Base-by-base conservation (phyloP, 2,888 invertebrate species). In the Phyllotreta cruciferae region DNA sequence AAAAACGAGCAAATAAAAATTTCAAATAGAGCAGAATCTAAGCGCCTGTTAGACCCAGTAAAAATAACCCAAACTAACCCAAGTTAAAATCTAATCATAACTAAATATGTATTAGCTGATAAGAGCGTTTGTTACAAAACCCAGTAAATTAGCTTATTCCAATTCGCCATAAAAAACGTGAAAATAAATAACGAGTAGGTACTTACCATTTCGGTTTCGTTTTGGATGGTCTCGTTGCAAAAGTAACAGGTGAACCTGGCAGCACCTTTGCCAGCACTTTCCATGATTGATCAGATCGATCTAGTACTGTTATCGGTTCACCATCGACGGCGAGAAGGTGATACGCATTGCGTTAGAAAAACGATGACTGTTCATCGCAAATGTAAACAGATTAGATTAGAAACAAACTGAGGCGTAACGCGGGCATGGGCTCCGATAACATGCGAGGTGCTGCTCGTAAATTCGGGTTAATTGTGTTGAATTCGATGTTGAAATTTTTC, bases 191-290 rank as follows among this genome's bases (percentile, higher is more conserved):
- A n/a, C 24, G 1, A 24, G 2, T 37, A 37, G 9, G 6, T 37
- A 73, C 75, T 76, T 78, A 89, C 89, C 84, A 87, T 85, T 71
- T 88, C 81, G 1, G 86, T 85, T 66, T 88, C 87, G 78, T 87
- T 84, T 70, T 88, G 86, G 63, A 89, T 86, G 75, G 85, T 77
- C 65, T 88, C 87, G 73, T 86, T 87, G 79, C 89, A 89, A 79
- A 88, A 89, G 74, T 89, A 87, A 71, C 89, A 89, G 1, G 85
- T 83, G 38, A 86, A 79, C 55, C 67, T 65, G 35, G 56, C 35
- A 11, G 54, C 24, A 10, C 55, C 49, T 49, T 50, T 63, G 5
- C 56, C 60, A 50, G 41, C 56, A 42, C 56, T 63, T 47, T 70
- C 68, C 70, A 70, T 68, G 44, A 66, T 69, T 55, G 50, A 24